These are phyloP conservation scores for Zygogramma bicolorata DNA, from an alignment of 2,888 invertebrate genomes.

Conservation along the genomic window DNA sequence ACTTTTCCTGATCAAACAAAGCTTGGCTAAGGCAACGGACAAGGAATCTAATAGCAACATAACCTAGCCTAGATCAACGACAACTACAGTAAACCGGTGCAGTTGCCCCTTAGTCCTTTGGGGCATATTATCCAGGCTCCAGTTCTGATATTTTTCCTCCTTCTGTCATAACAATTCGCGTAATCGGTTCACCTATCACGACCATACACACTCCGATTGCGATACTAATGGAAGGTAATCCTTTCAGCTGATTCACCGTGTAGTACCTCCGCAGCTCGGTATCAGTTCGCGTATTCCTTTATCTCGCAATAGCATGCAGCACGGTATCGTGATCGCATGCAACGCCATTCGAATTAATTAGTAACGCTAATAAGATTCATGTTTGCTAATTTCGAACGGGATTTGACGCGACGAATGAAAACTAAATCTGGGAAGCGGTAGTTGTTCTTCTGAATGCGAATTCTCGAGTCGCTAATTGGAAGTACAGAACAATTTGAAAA, in stretches of 20 bases:
- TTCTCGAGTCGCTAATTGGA: background rate
- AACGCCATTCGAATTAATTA: conserved; percentile 22
- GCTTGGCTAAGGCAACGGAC: too few species aligned
- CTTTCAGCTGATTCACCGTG: background rate
- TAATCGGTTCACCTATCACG: too few species aligned
- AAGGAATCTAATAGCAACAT: too few species aligned
- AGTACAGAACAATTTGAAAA: background rate
- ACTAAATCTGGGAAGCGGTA: background rate
- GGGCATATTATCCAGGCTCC: too few species aligned
- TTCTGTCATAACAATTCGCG: too few species aligned
- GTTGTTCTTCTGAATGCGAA: background rate
- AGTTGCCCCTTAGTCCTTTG: too few species aligned
- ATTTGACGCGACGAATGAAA: background rate
- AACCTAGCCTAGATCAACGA: too few species aligned
- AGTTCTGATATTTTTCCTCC: too few species aligned
- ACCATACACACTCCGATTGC: too few species aligned
- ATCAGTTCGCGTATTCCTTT: background rate
- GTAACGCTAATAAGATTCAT: conserved; percentile 13
- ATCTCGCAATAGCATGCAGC: conserved; percentile 15
- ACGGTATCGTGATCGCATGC: conserved; percentile 19
- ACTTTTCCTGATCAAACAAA: too few species aligned
- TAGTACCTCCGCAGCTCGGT: background rate
- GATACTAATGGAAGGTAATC: too few species aligned
- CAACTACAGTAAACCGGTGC: too few species aligned
- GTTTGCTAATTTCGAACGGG: background rate